Evolutionary conservation across 2,797 vertebrate genomes (phyloP).

Genomic region (Pitangus sulphuratus): DNA sequence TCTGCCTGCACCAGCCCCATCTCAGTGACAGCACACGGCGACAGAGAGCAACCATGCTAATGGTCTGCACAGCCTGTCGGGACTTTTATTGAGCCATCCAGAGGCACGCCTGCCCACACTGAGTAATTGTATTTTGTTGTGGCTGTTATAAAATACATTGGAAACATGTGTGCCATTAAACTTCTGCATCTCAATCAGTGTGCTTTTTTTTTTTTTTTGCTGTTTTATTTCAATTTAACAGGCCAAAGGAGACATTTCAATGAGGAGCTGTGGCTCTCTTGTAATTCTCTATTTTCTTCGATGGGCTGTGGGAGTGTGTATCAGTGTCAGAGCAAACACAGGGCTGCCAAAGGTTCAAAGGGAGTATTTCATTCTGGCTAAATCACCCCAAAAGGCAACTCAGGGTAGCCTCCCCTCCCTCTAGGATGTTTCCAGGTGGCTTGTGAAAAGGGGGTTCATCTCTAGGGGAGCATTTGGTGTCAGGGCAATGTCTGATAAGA

Average conservation of each 20-base stretch:
- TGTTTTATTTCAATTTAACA: constrained; percentile 1
- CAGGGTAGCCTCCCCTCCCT: background rate
- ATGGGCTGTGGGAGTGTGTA: background rate
- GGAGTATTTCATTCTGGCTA: background rate
- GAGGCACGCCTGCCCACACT: background rate
- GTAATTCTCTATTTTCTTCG: background rate
- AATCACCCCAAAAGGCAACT: background rate
- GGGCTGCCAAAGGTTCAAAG: background rate
- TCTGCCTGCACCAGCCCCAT: fast-evolving
- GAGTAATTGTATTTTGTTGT: constrained; percentile 4
- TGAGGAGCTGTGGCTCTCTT: background rate
- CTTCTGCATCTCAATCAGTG: background rate
- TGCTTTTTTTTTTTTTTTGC: background rate
- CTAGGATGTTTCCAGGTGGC: background rate
- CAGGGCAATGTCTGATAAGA: background rate
- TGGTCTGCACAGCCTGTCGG: background rate
- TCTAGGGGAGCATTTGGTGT: background rate
- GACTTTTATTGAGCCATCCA: background rate
- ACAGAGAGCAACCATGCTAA: background rate
- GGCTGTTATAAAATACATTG: constrained; percentile 17
- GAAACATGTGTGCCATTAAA: constrained; percentile 24
- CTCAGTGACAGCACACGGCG: fast-evolving
- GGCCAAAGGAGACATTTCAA: background rate
- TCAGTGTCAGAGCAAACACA: background rate
- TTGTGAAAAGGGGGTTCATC: background rate